phyloP scores from a whole-genome alignment of 23 tunicate genomes.

The Oikopleura dioica region DNA sequence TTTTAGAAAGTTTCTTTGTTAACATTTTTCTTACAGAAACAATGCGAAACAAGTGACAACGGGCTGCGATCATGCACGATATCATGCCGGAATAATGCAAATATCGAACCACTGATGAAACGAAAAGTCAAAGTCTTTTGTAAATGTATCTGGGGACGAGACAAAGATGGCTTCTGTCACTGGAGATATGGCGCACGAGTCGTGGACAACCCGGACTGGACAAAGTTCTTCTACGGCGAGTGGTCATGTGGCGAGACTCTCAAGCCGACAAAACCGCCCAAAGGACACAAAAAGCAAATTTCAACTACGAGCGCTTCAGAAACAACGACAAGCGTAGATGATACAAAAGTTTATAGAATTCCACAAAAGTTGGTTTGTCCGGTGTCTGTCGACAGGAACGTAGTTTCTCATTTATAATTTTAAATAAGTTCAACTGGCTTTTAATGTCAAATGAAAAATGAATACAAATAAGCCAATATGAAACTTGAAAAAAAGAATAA shows the following conservation, averaged over 20 bases:
- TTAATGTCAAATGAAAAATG: no score
- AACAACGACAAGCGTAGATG: background rate
- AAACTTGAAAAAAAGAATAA: background rate
- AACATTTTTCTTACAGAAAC: no score
- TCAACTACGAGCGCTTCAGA: background rate
- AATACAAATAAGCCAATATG: no score
- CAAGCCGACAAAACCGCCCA: background rate
- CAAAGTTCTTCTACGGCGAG: background rate
- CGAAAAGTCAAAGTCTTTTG: background rate
- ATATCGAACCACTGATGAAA: constrained; percentile 1
- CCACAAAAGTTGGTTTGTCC: background rate
- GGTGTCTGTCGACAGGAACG: no score
- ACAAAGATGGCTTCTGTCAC: constrained; percentile 10
- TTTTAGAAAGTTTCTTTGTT: no score
- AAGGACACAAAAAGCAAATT: background rate
- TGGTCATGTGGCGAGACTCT: background rate
- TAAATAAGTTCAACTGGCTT: no score
- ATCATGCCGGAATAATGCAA: background rate
- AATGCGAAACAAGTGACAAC: background rate
- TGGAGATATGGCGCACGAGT: constrained; percentile 14
- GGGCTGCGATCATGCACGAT: background rate
- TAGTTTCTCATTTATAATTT: no score
- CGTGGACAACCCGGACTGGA: background rate
- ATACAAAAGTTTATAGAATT: background rate
- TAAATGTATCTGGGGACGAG: background rate